A percentile compares a stretch with the other conserved stretches of the same genome.
Conservation (phyloP, 2,797 vertebrate species). For the Aphelocoma californica region DNA sequence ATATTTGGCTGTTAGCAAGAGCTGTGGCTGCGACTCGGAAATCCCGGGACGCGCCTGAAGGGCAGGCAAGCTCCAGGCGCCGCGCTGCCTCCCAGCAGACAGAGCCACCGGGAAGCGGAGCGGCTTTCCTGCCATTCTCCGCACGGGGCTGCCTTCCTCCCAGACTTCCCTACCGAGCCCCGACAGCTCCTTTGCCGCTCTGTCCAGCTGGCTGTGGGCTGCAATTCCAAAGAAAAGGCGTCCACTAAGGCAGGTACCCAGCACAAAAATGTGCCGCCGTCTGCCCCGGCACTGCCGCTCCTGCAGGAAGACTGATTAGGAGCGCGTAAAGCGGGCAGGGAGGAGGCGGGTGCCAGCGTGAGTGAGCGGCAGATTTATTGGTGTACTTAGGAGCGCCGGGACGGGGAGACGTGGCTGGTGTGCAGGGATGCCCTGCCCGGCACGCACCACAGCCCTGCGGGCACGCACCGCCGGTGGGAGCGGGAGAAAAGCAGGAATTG, state of each 20-base stretch:
- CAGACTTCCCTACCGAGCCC: slow-evolving; percentile 69
- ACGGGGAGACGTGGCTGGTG: background rate
- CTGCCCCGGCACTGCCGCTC: background rate
- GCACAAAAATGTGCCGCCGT: slow-evolving; percentile 1
- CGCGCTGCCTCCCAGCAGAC: slow-evolving; percentile 72
- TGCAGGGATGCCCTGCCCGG: background rate
- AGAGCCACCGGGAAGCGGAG: slow-evolving; percentile 81
- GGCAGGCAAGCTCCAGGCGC: slow-evolving; percentile 84
- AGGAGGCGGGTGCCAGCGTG: slow-evolving; percentile 23
- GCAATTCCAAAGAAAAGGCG: slow-evolving; percentile 54
- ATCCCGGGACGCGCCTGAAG: slow-evolving; percentile 82
- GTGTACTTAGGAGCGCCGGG: background rate
- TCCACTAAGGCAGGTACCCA: background rate
- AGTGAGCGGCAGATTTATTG: background rate
- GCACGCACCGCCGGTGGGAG: background rate
- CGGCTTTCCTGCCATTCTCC: slow-evolving; percentile 89
- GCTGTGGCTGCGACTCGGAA: slow-evolving; percentile 81
- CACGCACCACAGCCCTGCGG: background rate
- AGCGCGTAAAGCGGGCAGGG: background rate
- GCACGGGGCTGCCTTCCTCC: slow-evolving; percentile 76
- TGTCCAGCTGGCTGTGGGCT: background rate
- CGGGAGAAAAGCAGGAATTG: background rate
- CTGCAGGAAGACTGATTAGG: slow-evolving; percentile 78
- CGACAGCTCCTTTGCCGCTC: slow-evolving; percentile 49
- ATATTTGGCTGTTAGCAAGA: slow-evolving; percentile 80